A percentile compares a stretch with the other conserved stretches of the same genome.
Conservation (phyloP, 2,888 invertebrate species). For the Limnephilus auricula region DNA sequence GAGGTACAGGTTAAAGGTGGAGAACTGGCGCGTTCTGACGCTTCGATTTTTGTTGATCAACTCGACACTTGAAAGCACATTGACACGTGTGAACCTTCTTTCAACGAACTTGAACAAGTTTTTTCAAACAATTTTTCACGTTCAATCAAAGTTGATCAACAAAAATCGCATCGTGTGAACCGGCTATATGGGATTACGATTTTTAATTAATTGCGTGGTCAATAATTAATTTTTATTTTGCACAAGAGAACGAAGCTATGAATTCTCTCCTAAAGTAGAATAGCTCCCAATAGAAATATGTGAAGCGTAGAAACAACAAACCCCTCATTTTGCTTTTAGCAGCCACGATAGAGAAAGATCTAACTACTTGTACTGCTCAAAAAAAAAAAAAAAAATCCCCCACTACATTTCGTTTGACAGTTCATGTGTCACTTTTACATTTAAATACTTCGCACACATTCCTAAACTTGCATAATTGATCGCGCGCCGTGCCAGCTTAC, state of each 20-base stretch:
- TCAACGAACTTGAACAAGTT: too few species aligned
- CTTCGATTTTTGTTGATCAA: too few species aligned
- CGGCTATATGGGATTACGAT: neutral
- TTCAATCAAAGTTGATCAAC: too few species aligned
- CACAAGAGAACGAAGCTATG: neutral
- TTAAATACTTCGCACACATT: conserved; percentile 54
- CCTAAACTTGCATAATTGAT: conserved; percentile 58
- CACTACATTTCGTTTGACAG: conserved; percentile 52
- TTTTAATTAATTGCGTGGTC: neutral
- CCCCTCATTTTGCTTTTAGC: neutral
- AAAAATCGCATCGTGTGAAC: too few species aligned
- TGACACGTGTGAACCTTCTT: too few species aligned
- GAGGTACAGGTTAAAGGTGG: too few species aligned
- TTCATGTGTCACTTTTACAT: conserved; percentile 53
- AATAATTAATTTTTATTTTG: neutral
- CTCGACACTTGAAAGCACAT: too few species aligned
- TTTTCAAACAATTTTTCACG: too few species aligned
- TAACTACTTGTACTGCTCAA: too few species aligned
- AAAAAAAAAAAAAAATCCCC: conserved; percentile 27
- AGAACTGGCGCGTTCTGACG: too few species aligned
- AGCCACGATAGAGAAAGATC: neutral
- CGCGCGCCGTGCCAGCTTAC: conserved; percentile 19
- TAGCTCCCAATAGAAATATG: neutral
- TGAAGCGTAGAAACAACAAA: neutral
- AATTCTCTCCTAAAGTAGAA: neutral